A percentile compares a stretch with the other conserved stretches of the same genome.
These are phyloP conservation scores for Cryptoleucopteryx plumbea DNA, from an alignment of 2,113 vertebrate genomes.

Conservation along the genomic window DNA sequence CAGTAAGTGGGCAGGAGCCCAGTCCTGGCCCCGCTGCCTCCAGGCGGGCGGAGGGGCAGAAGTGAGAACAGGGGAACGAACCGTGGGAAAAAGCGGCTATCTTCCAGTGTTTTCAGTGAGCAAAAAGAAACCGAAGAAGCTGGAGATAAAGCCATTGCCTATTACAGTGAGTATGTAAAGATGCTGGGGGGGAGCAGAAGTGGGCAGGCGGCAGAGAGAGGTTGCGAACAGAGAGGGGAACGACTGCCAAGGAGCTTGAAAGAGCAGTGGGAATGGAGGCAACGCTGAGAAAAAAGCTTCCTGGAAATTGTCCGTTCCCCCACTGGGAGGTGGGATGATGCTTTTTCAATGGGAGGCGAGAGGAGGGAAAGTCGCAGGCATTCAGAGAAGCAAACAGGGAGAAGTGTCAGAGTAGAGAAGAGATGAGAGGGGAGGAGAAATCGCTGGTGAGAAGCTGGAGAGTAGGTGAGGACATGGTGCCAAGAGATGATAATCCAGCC, in stretches of 20 bases:
- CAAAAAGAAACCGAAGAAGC: background rate
- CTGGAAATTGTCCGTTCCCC: background rate
- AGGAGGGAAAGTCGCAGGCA: background rate
- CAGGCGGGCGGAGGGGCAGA: background rate
- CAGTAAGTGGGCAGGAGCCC: background rate
- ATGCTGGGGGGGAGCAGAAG: background rate
- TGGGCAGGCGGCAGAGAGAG: background rate
- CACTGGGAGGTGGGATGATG: background rate
- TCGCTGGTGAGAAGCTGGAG: background rate
- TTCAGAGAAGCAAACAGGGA: background rate
- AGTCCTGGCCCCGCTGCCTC: background rate
- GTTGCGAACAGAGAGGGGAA: background rate
- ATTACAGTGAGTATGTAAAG: background rate
- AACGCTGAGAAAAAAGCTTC: background rate
- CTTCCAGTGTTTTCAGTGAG: background rate
- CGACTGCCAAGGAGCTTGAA: background rate
- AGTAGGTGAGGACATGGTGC: background rate
- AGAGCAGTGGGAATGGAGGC: background rate
- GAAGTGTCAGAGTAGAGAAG: background rate
- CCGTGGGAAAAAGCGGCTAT: background rate
- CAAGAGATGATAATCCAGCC: constrained; percentile 10
- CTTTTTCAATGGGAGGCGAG: background rate
- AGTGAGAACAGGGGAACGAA: background rate
- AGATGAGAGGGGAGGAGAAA: background rate
- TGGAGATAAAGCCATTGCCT: background rate